Base-by-base conservation (phyloP, 2,797 vertebrate species). In the Lemur catta region DNA sequence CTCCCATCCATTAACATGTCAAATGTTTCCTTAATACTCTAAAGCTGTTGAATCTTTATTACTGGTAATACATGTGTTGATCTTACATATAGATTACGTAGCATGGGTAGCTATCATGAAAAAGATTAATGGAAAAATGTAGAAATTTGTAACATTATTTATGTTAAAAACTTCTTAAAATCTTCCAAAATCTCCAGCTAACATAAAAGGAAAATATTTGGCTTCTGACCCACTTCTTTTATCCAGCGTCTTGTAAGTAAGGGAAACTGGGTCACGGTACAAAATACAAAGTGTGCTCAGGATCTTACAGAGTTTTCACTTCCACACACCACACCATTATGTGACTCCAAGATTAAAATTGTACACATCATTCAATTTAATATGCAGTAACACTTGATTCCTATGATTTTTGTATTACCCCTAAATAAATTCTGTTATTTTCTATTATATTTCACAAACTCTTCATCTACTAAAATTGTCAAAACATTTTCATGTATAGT, bases 101-200 rank as follows among this genome's bases (percentile, higher is more conserved):
- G 59, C 38, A 74, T 87, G 28, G 75, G 55, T 48, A 75, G n/a
- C 85, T 38, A n/a, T 17, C 20, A 30, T 24, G 71, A 59, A 46
- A 91, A 80, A 87, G 79, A 86, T 80, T n/a, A 87, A 67, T 10
- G 90, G 65, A 38, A 84, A 94, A 92, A 84, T 28, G 52, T 12
- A 33, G 48, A 85, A n/a, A 82, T 35, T 35, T 67, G 67, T 74
- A 52, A 26, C 38, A 88, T 57, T 79, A 85, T 93, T 89, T 93
- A 91, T 0, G 20, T 78, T 96, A 96, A 94, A 96, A 93, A 86
- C 74, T 91, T 94, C 75, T 61, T 20, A 90, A 94, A 79, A 71
- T 71, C 75, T 69, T 69, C 57, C 41, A 55, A 84, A 92, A 94
- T 69, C 89, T 69, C 43, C 55, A 67, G 52, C 24, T 61, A 63